Conservation (phyloP, 2,888 invertebrate species). For the Ophion obscuratus region DNA sequence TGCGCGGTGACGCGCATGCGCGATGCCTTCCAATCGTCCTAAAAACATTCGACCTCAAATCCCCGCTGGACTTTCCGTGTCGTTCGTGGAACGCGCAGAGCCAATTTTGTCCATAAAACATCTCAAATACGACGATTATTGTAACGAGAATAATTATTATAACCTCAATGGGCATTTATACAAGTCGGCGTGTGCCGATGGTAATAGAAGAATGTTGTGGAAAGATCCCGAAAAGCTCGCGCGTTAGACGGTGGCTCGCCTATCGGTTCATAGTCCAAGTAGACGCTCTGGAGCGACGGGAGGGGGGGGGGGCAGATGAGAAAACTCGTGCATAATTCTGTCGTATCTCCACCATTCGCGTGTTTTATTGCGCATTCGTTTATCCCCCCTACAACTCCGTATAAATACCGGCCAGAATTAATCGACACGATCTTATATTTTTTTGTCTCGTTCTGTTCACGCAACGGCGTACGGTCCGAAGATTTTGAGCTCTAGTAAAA, state of each 20-base stretch:
- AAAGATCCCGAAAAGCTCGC: conserved; percentile 29
- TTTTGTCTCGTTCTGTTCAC: background rate
- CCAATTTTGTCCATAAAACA: background rate
- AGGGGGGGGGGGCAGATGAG: background rate
- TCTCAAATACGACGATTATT: background rate
- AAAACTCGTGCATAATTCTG: conserved; percentile 4
- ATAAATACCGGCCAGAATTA: background rate
- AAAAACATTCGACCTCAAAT: conserved; percentile 44
- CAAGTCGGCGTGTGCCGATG: background rate
- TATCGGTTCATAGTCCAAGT: conserved; percentile 34
- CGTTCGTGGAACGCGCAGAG: background rate
- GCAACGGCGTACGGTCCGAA: conserved; percentile 1
- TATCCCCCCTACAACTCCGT: background rate
- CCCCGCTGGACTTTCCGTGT: background rate
- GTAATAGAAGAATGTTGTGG: background rate
- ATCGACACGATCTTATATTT: conserved; percentile 1
- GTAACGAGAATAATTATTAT: conserved; percentile 5
- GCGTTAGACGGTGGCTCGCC: conserved; percentile 52
- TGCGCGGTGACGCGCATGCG: background rate
- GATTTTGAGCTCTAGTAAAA: background rate
- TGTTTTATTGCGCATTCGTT: conserved; percentile 1
- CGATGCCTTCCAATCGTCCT: conserved; percentile 9
- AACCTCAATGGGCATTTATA: background rate
- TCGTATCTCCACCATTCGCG: background rate
- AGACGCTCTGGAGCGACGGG: background rate